Conservation (phyloP, 2,888 invertebrate species). For the Tipula helvola region DNA sequence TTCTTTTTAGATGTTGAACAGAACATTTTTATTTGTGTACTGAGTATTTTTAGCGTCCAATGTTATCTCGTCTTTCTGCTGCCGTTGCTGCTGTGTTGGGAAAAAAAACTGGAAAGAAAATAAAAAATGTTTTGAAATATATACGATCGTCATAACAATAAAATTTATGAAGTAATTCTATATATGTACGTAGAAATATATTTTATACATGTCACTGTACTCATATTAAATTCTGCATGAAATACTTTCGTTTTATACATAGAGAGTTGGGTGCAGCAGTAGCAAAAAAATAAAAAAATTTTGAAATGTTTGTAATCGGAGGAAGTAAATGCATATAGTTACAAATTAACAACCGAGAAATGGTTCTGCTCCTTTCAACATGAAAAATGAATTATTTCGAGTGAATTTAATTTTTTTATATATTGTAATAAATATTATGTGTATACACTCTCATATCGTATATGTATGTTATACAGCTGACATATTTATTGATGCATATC, state of each 20-base stretch:
- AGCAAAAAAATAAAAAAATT: not conserved
- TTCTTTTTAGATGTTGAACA: not conserved
- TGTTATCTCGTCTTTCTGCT: not conserved
- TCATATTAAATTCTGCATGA: not conserved
- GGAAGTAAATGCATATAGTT: not conserved
- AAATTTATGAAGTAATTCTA: not conserved
- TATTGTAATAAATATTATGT: not conserved
- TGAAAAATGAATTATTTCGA: not conserved
- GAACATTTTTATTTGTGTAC: not conserved
- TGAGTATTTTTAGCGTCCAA: not conserved
- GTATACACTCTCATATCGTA: not conserved
- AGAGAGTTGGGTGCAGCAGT: not conserved
- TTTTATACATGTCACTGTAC: not conserved
- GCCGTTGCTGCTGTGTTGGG: not conserved
- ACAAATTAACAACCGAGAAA: not conserved
- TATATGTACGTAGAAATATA: not conserved
- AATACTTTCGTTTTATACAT: not conserved
- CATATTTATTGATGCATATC: not conserved
- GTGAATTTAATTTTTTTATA: not conserved
- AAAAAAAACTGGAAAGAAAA: not conserved
- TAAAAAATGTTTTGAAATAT: not conserved
- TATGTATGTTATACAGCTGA: not conserved
- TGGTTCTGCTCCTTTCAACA: not conserved
- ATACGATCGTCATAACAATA: not conserved
- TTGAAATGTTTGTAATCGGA: not conserved